Conservation (phyloP, 2,113 vertebrate genomes). For the Rhizomys pruinosus region DNA sequence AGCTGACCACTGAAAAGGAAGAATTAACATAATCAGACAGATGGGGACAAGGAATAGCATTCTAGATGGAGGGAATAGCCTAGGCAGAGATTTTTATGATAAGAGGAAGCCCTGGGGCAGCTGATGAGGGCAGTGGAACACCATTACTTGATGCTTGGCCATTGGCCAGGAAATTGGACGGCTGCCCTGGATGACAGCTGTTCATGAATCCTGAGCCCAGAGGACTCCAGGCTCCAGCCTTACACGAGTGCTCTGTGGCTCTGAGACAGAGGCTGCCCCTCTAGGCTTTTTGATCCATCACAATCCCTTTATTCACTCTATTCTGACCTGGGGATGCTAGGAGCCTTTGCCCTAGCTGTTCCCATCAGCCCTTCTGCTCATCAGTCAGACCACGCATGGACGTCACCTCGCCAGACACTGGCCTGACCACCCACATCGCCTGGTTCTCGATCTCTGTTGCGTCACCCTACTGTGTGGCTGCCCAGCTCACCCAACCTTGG, state of each 20-base stretch:
- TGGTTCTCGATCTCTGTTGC: not conserved
- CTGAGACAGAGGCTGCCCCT: not conserved
- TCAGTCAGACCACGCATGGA: not conserved
- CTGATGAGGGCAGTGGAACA: not conserved
- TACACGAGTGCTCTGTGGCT: not conserved
- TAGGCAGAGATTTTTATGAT: not conserved
- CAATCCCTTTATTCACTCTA: not conserved
- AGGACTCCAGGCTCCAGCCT: not conserved
- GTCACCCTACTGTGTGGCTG: not conserved
- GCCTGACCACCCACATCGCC: not conserved
- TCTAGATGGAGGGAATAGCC: not conserved
- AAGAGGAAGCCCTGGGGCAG: not conserved
- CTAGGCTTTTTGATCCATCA: not conserved
- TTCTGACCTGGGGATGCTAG: not conserved
- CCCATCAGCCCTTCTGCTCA: not conserved
- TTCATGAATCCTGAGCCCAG: not conserved
- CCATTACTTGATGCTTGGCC: not conserved
- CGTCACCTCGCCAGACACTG: slow-evolving; percentile 37
- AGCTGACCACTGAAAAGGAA: not conserved
- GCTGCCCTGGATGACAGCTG: not conserved
- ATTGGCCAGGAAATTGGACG: not conserved
- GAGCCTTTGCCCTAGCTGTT: slow-evolving; percentile 29
- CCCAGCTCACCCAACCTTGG: not conserved
- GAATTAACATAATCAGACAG: not conserved
- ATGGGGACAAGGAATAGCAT: not conserved